Conservation (phyloP, 2,888 invertebrate genomes). For the Hedya salicella region DNA sequence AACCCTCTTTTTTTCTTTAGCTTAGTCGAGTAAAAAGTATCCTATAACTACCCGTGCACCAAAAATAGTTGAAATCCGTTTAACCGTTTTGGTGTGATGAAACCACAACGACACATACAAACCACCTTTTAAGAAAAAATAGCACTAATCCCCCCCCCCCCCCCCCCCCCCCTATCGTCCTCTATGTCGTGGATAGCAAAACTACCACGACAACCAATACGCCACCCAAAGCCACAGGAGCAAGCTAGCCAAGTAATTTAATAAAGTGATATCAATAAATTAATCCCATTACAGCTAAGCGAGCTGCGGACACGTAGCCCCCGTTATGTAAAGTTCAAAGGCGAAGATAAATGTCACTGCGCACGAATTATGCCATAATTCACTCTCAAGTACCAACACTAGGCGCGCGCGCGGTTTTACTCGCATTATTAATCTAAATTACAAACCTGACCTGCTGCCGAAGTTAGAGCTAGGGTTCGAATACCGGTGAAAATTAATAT, state of each 20-base stretch:
- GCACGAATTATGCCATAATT: slow-evolving; percentile 29
- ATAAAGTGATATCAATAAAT: slow-evolving; percentile 26
- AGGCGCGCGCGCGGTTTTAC: not conserved
- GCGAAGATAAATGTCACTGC: slow-evolving; percentile 42
- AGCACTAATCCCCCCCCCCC: no score
- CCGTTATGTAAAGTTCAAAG: slow-evolving; percentile 60
- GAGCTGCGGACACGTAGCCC: slow-evolving; percentile 5
- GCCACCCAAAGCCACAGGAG: not conserved
- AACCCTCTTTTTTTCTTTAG: no score
- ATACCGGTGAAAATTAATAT: no score
- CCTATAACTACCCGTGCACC: no score
- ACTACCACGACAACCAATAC: not conserved
- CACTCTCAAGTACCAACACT: slow-evolving; percentile 11
- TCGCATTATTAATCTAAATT: not conserved
- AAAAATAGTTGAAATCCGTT: no score
- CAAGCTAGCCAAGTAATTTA: slow-evolving; percentile 1
- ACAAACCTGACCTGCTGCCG: no score
- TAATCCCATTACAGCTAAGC: slow-evolving; percentile 5
- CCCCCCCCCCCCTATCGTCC: no score
- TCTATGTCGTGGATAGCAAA: not conserved
- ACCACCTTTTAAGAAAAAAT: no score
- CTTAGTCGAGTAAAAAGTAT: no score
- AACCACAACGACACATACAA: no score
- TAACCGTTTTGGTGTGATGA: no score
- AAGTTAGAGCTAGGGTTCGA: no score